These are phyloP conservation scores for Umimayanthus chanpuru DNA, from an alignment of 92 coral and sea anemone genomes.

Conservation along the genomic window DNA sequence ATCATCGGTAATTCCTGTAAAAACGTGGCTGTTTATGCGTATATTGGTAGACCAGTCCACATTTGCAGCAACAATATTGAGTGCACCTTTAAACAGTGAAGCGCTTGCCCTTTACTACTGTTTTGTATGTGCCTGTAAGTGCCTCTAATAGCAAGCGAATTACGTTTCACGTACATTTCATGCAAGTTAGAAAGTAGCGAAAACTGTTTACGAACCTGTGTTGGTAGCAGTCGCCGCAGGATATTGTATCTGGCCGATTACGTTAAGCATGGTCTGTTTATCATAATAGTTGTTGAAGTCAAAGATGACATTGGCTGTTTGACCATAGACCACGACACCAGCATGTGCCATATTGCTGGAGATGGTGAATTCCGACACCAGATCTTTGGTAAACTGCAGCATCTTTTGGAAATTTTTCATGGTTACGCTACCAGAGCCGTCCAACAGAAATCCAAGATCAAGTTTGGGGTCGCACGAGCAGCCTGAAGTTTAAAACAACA, in stretches of 20 bases:
- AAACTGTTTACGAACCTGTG: conserved; percentile 6
- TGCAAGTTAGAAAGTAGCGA: not conserved
- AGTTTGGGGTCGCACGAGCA: conserved; percentile 24
- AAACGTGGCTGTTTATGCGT: too few species aligned
- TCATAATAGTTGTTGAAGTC: conserved; percentile 36
- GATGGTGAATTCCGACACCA: conserved; percentile 14
- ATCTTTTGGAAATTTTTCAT: conserved; percentile 5
- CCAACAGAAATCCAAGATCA: conserved; percentile 37
- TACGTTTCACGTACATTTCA: not conserved
- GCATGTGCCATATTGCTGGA: conserved; percentile 17
- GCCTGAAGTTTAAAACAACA: not conserved
- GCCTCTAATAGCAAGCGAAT: too few species aligned
- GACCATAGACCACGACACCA: conserved; percentile 28
- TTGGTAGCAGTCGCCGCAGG: not conserved
- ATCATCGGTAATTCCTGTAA: too few species aligned
- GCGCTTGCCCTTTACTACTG: too few species aligned
- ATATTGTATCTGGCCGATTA: conserved; percentile 1
- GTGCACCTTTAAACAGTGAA: too few species aligned
- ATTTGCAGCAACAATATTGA: too few species aligned
- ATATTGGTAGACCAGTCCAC: too few species aligned
- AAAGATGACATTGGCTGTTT: not conserved
- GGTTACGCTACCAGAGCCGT: conserved; percentile 15
- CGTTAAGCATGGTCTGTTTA: conserved; percentile 4
- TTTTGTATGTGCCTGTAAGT: too few species aligned
- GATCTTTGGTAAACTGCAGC: conserved; percentile 12